Evolutionary conservation across 2,113 vertebrate genomes (phyloP).

Genomic region (Anarrhichthys ocellatus): DNA sequence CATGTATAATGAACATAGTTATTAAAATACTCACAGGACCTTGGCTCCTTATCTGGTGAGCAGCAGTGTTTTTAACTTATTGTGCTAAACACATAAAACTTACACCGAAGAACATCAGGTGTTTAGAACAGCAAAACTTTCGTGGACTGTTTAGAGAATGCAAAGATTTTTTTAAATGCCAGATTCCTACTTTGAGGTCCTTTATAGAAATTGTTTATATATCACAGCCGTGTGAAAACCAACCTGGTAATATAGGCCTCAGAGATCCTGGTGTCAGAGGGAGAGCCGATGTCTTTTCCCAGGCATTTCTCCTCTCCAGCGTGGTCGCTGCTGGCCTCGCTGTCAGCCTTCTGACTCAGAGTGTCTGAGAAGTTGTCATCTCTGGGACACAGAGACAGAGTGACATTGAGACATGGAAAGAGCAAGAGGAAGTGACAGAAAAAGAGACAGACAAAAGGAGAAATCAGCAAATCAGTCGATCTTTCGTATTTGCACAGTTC

Average conservation of each 20-base stretch:
- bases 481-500: conserved; percentile 26
- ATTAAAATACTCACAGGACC: neutral
- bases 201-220: neutral
- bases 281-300: conserved; percentile 92
- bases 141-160: neutral
- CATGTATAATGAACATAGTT: neutral
- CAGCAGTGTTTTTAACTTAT: neutral
- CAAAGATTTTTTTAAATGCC: neutral
- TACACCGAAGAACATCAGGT: neutral
- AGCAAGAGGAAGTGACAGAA: conserved; percentile 32
- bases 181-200: neutral
- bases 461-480: conserved; percentile 56
- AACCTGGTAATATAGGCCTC: conserved; percentile 91
- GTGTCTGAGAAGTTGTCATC: conserved; percentile 98
- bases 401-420: conserved; percentile 44
- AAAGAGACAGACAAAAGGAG: neutral
- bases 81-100: neutral
- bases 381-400: conserved; percentile 79
- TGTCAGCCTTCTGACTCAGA: conserved; percentile 97
- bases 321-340: conserved; percentile 95
- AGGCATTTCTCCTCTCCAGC: conserved; percentile 93
- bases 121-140: neutral
- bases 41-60: too few species aligned
- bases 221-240: neutral
- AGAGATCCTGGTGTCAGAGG: conserved; percentile 89